Base-by-base conservation (phyloP, 2,888 invertebrate species). In the Ernsta delagoae region DNA sequence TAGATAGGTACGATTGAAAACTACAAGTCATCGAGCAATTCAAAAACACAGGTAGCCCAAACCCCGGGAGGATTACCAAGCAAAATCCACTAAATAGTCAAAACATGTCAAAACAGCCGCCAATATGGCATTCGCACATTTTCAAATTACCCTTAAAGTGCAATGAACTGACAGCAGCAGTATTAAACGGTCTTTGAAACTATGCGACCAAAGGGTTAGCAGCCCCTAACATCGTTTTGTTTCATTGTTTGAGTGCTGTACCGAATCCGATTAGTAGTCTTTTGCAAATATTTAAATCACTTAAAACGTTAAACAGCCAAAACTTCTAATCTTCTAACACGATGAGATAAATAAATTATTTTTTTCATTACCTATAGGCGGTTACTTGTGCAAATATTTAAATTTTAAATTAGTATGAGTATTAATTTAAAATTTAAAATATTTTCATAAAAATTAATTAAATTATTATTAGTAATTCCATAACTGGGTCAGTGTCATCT, bases 71-170 rank as follows among this genome's bases (percentile, higher is more conserved):
- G 83, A 86, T 91, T 88, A 90, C 85, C 75, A 77, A 83, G 87
- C 88, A 84, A 72, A 87, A 89, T 86, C 83, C 85, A 74, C 83
- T 81, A 82, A 77, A 65, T 73, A 83, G 90, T 92, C 92, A 91
- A 85, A 92, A 91, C 86, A 92, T 86, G 87, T 87, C 91, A 90
- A 88, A 90, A 84, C 80, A 74, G 60, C 75, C 75, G 81, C 83
- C 84, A 87, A 85, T 77, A 84, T 87, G 81, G 80, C 83, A 84
- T 86, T 87, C 82, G 80, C 83, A 79, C 83, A 80, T 79, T 81
- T 75, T 75, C 71, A 74, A 82, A 79, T 74, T 73, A 73, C 86
- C 90, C 86, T 88, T 71, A 63, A 89, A 82, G 87, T 80, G 77
- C 77, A 78, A 78, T 72, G 72, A 73, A 74, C 71, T 70, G 59